Conservation (phyloP, 2,113 vertebrate species). For the Nibea coibor region DNA sequence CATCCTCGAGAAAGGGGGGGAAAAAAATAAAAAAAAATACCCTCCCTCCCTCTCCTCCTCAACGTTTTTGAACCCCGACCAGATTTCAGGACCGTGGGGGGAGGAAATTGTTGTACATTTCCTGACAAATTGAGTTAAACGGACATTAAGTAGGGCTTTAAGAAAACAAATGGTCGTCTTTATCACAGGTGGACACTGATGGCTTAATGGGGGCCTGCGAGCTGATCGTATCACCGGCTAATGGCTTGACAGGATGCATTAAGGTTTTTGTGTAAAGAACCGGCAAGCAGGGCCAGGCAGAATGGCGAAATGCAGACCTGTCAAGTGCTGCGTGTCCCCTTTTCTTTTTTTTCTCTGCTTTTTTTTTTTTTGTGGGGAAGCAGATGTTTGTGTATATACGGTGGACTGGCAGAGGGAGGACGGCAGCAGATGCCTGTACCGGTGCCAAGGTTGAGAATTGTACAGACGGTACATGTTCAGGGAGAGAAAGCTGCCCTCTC, state of each 20-base stretch:
- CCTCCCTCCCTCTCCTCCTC: conserved; percentile 45
- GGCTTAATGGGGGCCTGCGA: conserved; percentile 94
- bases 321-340: conserved; percentile 91
- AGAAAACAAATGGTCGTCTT: conserved; percentile 99
- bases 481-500: conserved; percentile 56
- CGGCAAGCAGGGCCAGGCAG: conserved; percentile 85
- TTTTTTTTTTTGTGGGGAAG: conserved; percentile 89
- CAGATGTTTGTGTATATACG: conserved; percentile 98
- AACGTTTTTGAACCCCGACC: conserved; percentile 92
- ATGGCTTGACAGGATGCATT: conserved; percentile 99
- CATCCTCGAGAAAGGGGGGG: conserved; percentile 58
- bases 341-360: too few species aligned
- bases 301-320: conserved; percentile 93
- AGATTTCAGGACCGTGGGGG: conserved; percentile 92
- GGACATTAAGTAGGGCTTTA: conserved; percentile 99
- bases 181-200: conserved; percentile 99
- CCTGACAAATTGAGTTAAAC: conserved; percentile 99
- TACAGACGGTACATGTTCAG: conserved; percentile 94
- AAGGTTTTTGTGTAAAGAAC: conserved; percentile 97
- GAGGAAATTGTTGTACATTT: conserved; percentile 99
- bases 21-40: not conserved
- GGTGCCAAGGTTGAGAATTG: conserved; percentile 97
- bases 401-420: conserved; percentile 94
- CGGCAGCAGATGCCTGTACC: conserved; percentile 98
- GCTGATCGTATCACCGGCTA: conserved; percentile 98